Evolutionary conservation across 2,888 invertebrate genomes (phyloP), one percentile per base, ranked within the genome.

Genomic region (Nemoura dubitans): DNA sequence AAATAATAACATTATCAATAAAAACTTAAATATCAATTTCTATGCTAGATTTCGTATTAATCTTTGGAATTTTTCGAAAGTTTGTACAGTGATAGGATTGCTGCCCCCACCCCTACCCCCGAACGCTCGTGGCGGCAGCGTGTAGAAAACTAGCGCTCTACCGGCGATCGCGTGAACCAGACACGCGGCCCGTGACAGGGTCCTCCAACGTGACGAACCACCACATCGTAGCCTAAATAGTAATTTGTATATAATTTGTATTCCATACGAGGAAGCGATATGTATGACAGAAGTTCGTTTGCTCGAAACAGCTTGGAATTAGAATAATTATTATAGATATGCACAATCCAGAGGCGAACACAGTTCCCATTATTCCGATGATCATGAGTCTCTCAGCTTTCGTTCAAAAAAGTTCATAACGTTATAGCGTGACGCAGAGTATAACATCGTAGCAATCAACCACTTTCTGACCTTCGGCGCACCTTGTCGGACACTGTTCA

Each of bases 211-310:
- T 30, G 27, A 78, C 27, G 36, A 36, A 36, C 36, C 36, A 36
- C 36, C 36, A 36, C 36, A 14, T 21, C 59, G 21, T 59, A 59
- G 59, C 28, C 81, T 81, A 81, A 81, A 81, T 81, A 81, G 85
- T 86, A 86, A 84, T 86, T 85, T 85, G 59, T 59, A 59, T 59
- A 59, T 87, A 87, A 85, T 87, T 87, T 87, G 82, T 87, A 86
- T 85, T 59, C 87, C 86, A 87, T 86, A 86, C 87, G 85, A 87
- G 87, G 87, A 87, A 86, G 87, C 88, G 88, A 88, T 88, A 88
- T 88, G 88, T 88, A 88, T 88, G 36, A 84, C 83, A 42, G 43
- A 86, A 86, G 42, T 76, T 30, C n/a, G 85, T 59, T 59, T 59
- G 59, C 21, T 59, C 59, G 59, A 59, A 59, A 59, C 59, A 59